A percentile compares a stretch with the other conserved stretches of the same genome.
Conservation (phyloP, 2,797 vertebrate species). For the Petrocephalus schoutedeni region DNA sequence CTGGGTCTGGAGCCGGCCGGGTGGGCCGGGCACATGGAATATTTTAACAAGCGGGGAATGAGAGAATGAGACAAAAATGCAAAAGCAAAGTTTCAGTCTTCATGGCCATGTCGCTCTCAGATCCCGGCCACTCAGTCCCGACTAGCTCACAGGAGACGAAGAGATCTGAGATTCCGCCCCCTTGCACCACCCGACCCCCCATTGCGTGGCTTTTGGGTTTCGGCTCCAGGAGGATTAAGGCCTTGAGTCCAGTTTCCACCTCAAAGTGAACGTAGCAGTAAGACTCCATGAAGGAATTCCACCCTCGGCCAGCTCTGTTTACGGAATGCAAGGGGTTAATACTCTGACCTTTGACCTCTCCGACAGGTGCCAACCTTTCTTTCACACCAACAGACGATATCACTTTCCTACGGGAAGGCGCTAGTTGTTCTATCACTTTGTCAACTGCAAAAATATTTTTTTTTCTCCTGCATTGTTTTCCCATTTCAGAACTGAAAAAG, state of each 20-base stretch:
- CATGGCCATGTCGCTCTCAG: background rate
- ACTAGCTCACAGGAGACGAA: background rate
- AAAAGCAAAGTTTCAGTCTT: background rate
- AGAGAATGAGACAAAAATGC: background rate
- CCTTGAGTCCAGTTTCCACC: background rate
- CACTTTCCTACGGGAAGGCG: background rate
- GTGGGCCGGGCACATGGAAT: constrained; percentile 4
- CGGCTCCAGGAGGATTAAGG: background rate
- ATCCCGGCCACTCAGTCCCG: background rate
- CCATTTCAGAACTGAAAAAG: constrained; percentile 40
- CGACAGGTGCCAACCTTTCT: background rate
- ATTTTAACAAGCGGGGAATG: background rate
- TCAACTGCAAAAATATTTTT: background rate
- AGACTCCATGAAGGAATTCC: background rate
- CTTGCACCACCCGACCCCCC: background rate
- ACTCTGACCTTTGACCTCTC: constrained; percentile 14
- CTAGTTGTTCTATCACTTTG: background rate
- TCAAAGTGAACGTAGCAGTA: background rate
- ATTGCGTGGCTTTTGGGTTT: background rate
- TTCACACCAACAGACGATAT: background rate
- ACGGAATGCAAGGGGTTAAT: background rate
- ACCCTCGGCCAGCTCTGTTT: background rate
- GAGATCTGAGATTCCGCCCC: background rate
- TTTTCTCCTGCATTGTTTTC: constrained; percentile 17
- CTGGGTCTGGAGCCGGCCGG: background rate